Conservation (phyloP, 2,113 vertebrate species). For the Nothocercus nigrocapillus region DNA sequence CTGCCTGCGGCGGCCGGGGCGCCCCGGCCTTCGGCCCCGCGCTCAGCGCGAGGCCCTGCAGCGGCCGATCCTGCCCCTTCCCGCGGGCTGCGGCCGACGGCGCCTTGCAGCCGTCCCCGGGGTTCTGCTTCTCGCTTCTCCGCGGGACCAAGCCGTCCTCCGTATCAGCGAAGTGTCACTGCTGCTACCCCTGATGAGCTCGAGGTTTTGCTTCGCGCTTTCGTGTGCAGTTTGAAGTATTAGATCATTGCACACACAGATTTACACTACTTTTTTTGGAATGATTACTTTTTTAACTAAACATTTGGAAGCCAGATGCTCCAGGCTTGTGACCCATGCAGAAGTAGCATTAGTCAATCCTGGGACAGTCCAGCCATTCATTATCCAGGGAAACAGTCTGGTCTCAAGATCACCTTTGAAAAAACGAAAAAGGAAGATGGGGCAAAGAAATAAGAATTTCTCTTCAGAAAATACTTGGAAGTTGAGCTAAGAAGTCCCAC, state of each 20-base stretch:
- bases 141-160: background rate
- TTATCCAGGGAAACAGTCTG: background rate
- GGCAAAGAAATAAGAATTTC: background rate
- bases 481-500: constrained; percentile 31
- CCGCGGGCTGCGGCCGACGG: background rate
- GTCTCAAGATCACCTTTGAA: background rate
- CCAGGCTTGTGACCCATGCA: background rate
- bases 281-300: background rate
- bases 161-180: background rate
- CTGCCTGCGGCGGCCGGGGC: background rate
- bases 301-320: background rate
- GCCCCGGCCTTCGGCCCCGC: background rate
- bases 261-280: background rate
- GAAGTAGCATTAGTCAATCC: background rate
- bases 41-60: too few relatives aligned
- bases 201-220: background rate
- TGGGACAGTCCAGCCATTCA: background rate
- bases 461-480: constrained; percentile 24
- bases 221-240: background rate
- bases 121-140: background rate
- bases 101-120: background rate
- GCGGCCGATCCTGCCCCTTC: background rate
- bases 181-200: background rate
- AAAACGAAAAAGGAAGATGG: background rate
- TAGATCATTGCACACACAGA: background rate